A percentile compares a stretch with the other conserved stretches of the same genome.
These are phyloP conservation scores for Galerucella calmariensis DNA, from an alignment of 2,888 invertebrate genomes.

Conservation along the genomic window DNA sequence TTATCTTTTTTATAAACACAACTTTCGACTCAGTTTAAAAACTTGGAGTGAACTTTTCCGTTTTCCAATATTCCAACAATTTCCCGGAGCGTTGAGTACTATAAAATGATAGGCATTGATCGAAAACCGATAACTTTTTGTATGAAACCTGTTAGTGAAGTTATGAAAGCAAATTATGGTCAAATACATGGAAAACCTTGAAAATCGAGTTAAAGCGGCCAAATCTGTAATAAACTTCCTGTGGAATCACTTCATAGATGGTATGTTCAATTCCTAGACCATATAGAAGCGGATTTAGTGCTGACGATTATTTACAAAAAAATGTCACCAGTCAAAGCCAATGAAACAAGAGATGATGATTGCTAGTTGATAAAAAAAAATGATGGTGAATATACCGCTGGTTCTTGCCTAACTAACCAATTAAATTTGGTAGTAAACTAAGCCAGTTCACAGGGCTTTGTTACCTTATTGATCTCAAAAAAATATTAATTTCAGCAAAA, in stretches of 20 bases:
- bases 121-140: slow-evolving; percentile 16
- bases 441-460: too few relatives aligned
- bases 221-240: slow-evolving; percentile 18
- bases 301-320: too few relatives aligned
- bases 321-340: too few relatives aligned
- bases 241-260: background rate
- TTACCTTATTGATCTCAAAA: too few relatives aligned
- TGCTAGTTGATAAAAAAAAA: too few relatives aligned
- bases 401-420: too few relatives aligned
- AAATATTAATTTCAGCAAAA: too few relatives aligned
- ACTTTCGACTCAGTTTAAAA: background rate
- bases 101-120: slow-evolving; percentile 6
- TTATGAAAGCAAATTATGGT: slow-evolving; percentile 23
- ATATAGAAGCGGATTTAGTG: background rate
- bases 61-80: slow-evolving; percentile 1
- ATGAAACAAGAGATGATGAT: too few relatives aligned
- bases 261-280: background rate
- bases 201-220: slow-evolving; percentile 4
- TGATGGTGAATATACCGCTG: too few relatives aligned
- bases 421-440: too few relatives aligned
- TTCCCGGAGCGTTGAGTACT: slow-evolving; percentile 7
- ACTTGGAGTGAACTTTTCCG: slow-evolving; percentile 11
- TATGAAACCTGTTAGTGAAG: slow-evolving; percentile 21
- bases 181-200: slow-evolving; percentile 5
- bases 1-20: too few relatives aligned